Base-by-base conservation (phyloP, 2,797 vertebrate genomes). In the Cetoscarus ocellatus region DNA sequence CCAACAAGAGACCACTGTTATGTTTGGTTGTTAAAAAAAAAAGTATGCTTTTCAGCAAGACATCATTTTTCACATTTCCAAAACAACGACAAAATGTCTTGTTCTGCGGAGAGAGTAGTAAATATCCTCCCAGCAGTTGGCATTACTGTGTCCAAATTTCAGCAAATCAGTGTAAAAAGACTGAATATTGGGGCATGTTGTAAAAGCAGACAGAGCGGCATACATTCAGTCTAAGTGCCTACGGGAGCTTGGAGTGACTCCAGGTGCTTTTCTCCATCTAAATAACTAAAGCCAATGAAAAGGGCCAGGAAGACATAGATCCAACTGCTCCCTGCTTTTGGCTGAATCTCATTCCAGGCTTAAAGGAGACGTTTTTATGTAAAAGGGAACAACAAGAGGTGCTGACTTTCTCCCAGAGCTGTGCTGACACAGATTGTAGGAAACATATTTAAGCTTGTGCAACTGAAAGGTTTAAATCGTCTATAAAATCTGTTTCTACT, bases 1-100 rank as follows among this genome's bases (percentile, higher is more conserved):
- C 86, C 86, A 92, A 94, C 91, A 94, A 92, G 88, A 90, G 91
- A 90, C 86, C 86, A 86, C 88, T 93, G 93, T 94, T 92, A 77
- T 79, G 61, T 86, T 83, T 52, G 8, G 82, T 73, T 51, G 73
- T 38, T 70, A 38, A 38, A 70, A 64, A 71, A 81, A 71, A 81
- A 75, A 13, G 79, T 15, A 68, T 52, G 73, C 77, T 86, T 78
- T 88, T 84, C 55, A 83, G 71, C 39, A 70, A 73, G 61, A 75
- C 79, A 67, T 69, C 0, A 58, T 83, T 73, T 84, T 88, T 79
- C 49, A 86, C 38, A 34, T 87, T 86, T 81, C 57, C 59, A 82
- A 85, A 92, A 91, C 82, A 86, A 80, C 78, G 83, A 90, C 85
- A 79, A 79, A 87, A 73, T 67, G 69, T 86, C 78, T 69, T 78